Evolutionary conservation across 2,888 invertebrate genomes (phyloP), one percentile per base, ranked within the genome.

Genomic region (Seira sanloemensis): DNA sequence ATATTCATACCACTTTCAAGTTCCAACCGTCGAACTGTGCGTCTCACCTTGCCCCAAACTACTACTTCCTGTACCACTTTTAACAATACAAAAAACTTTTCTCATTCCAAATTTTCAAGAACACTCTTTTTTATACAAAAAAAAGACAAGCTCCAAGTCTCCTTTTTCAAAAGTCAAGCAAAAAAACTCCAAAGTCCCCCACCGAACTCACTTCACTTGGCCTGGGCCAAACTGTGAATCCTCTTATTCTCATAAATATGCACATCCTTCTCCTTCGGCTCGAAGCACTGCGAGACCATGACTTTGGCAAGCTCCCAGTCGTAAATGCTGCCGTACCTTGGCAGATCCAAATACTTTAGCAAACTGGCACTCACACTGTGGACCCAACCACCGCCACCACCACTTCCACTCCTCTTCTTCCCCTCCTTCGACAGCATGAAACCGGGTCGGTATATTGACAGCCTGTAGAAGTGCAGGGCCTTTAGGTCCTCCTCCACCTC

Each of bases 371-470:
- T 58, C 1, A 67, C 67, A 1, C 54, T 54, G n/a, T 50, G 54
- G 2, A 77, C 9, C 77, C 77, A 77, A n/a, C n/a, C n/a, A n/a
- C n/a, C n/a, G n/a, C n/a, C n/a, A n/a, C n/a, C n/a, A n/a, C n/a
- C n/a, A n/a, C n/a, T n/a, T 1, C 68, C 58, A 4, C 26, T 19
- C 4, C 23, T 54, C 1, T 26, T 4, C n/a, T 37, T 46, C 16
- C 19, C 9, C 7, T 18, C 9, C 1, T 37, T 18, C 27, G 7
- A 2, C 16, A 78, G 65, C 24, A 90, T 84, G 1, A 90, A 27
- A 1, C 87, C 87, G 0, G 90, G 90, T 23, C 90, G 85, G 68
- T 89, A 90, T 18, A 90, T 89, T 19, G 86, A 86, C 0, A 89
- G 76, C 1, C 87, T 74, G 12, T 87, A 76, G 71, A 90, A 90